Evolutionary conservation across 1,140 invertebrate species (phyloP).

Genomic region (Brachionus asplanchnoidis): DNA sequence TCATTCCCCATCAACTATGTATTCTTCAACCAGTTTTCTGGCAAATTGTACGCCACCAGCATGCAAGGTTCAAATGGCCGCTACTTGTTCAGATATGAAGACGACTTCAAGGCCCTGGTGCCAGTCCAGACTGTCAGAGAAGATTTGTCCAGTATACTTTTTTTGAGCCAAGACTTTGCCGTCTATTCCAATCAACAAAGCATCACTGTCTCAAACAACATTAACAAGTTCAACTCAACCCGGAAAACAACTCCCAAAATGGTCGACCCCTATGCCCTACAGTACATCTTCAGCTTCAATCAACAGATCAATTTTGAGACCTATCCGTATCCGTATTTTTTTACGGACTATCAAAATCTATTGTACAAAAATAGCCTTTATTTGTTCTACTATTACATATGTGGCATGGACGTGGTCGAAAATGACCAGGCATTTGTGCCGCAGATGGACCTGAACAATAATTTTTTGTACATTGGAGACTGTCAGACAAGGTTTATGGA

Average conservation of each 20-base stretch:
- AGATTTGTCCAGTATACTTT: constrained; percentile 1
- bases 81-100: not conserved
- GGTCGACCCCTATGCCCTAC: constrained; percentile 37
- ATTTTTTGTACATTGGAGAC: not conserved
- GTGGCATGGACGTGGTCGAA: constrained; percentile 31
- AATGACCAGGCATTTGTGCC: constrained; percentile 23
- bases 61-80: not conserved
- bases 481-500: constrained; percentile 29
- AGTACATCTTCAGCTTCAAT: constrained; percentile 26
- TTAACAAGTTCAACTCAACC: constrained; percentile 8
- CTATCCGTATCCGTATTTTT: constrained; percentile 39
- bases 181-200: constrained; percentile 16
- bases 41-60: not conserved
- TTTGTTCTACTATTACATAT: constrained; percentile 40
- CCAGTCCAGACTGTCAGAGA: not conserved
- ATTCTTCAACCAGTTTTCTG: not conserved
- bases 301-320: constrained; percentile 27
- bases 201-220: constrained; percentile 13
- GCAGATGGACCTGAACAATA: constrained; percentile 37
- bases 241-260: constrained; percentile 11
- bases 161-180: constrained; percentile 25
- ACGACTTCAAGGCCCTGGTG: constrained; percentile 3
- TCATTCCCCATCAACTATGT: constrained; percentile 14
- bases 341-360: constrained; percentile 35
- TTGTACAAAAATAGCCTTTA: constrained; percentile 34